A percentile compares a stretch with the other conserved stretches of the same genome.
Conservation (phyloP, 2,888 invertebrate genomes). For the Synanthedon tipuliformis region DNA sequence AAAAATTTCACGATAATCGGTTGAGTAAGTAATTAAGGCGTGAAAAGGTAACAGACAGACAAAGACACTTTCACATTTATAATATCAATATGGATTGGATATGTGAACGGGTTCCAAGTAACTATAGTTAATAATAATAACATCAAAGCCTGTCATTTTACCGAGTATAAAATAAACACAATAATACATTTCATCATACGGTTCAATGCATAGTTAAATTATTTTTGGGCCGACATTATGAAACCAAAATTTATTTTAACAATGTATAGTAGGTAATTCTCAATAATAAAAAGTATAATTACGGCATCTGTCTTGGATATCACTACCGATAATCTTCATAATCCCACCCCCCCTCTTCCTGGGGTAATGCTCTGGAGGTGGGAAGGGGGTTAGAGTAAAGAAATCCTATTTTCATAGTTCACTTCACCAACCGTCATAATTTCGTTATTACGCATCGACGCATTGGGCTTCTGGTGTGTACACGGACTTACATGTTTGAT, state of each 20-base stretch:
- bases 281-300: background rate
- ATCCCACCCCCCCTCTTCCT: conserved; percentile 47
- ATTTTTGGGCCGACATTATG: background rate
- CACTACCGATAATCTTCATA: conserved; percentile 54
- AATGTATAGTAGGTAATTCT: background rate
- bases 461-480: conserved; percentile 53
- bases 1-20: too few relatives aligned
- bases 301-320: conserved; percentile 24
- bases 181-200: too few relatives aligned
- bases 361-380: conserved; percentile 18
- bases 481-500: conserved; percentile 24
- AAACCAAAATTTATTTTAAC: background rate
- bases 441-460: conserved; percentile 58
- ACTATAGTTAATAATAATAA: too few relatives aligned
- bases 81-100: too few relatives aligned
- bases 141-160: too few relatives aligned
- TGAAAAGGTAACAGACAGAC: too few relatives aligned
- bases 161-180: too few relatives aligned
- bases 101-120: too few relatives aligned
- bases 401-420: conserved; percentile 71
- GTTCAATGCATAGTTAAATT: background rate
- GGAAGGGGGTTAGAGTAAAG: conserved; percentile 31
- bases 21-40: too few relatives aligned
- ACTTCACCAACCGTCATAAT: conserved; percentile 61
- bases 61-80: too few relatives aligned